Evolutionary conservation across 1,140 invertebrate genomes (phyloP).

Genomic region (Dreissena polymorpha): DNA sequence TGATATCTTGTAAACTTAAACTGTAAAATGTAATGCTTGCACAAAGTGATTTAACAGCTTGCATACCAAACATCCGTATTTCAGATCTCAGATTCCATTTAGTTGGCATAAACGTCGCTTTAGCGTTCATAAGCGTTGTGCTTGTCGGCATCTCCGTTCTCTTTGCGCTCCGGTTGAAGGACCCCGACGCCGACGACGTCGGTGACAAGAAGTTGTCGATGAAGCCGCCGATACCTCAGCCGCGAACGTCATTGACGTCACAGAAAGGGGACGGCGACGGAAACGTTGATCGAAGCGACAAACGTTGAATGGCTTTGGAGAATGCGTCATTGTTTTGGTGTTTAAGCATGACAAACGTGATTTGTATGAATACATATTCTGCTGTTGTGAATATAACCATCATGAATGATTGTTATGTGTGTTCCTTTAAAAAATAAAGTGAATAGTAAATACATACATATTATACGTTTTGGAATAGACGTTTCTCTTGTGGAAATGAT

Average conservation of each 20-base stretch:
- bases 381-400: too few species aligned
- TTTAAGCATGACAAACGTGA: too few species aligned
- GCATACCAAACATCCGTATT: not conserved
- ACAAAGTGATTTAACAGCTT: not conserved
- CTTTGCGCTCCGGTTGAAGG: slow-evolving; percentile 3
- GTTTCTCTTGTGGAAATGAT: too few species aligned
- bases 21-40: not conserved
- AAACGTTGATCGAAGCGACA: too few species aligned
- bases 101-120: slow-evolving; percentile 12
- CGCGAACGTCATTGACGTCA: slow-evolving; percentile 11
- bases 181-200: not conserved
- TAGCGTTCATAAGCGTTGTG: not conserved
- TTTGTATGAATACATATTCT: too few species aligned
- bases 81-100: slow-evolving; percentile 24
- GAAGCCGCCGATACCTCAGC: slow-evolving; percentile 42
- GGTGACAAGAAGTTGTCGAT: not conserved
- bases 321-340: too few species aligned
- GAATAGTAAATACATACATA: too few species aligned
- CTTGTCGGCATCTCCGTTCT: not conserved
- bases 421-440: too few species aligned
- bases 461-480: too few species aligned
- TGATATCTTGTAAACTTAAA: not conserved
- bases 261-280: too few species aligned
- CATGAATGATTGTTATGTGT: too few species aligned
- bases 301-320: too few species aligned